phyloP scores from a whole-genome alignment of 64 coral and sea anemone genomes.

The Acropora yongei region DNA sequence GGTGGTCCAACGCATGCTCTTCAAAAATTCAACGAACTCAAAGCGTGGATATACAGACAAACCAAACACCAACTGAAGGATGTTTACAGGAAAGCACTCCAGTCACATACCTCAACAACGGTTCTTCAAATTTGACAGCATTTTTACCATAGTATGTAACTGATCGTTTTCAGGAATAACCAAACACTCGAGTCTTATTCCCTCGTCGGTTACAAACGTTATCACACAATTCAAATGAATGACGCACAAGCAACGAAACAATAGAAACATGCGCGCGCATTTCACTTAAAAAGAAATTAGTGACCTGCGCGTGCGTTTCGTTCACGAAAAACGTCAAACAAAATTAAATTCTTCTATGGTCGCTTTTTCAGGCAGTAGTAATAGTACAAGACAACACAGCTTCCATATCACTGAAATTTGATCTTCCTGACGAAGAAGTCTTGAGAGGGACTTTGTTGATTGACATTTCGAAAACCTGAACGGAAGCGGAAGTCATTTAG shows the following conservation, averaged over 20 bases:
- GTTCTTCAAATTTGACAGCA: neutral
- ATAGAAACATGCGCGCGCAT: neutral
- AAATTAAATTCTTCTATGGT: too few relatives aligned
- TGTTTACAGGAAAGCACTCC: neutral
- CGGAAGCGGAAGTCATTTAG: too few relatives aligned
- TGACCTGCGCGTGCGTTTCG: neutral
- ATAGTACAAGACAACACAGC: too few relatives aligned
- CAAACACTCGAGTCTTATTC: neutral
- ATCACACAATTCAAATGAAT: neutral
- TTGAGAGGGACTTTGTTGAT: too few relatives aligned
- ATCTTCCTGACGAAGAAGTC: too few relatives aligned
- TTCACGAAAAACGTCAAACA: too few relatives aligned
- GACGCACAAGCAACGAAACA: constrained; percentile 7
- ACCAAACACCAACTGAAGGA: neutral
- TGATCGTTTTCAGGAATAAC: neutral
- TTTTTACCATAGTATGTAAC: neutral
- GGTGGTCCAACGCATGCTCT: too few relatives aligned
- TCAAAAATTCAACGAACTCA: too few relatives aligned
- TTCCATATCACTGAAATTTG: too few relatives aligned
- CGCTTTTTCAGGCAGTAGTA: too few relatives aligned
- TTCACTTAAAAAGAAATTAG: neutral
- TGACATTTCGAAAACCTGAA: too few relatives aligned
- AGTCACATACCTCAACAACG: neutral
- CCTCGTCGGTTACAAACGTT: neutral
- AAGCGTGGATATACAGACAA: too few relatives aligned